phyloP scores from a whole-genome alignment of 2,888 invertebrate genomes.

The Caenorhabditis sp. region DNA sequence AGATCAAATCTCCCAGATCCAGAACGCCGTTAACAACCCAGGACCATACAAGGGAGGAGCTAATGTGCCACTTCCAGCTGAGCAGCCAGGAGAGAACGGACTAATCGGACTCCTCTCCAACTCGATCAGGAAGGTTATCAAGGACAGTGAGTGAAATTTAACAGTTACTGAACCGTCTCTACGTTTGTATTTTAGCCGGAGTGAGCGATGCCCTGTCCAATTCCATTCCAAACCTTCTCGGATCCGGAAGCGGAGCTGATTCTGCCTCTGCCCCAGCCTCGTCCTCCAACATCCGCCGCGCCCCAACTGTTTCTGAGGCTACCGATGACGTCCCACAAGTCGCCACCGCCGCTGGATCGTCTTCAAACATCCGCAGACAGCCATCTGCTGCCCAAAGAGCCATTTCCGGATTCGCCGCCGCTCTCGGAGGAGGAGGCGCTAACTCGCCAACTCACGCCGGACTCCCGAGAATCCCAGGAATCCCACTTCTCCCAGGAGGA shows the following conservation, averaged over 20 bases:
- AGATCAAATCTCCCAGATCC: constrained; percentile 71
- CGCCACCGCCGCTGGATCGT: constrained; percentile 47
- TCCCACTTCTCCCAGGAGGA: constrained; percentile 78
- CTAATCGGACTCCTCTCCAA: constrained; percentile 77
- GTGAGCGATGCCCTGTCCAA: constrained; percentile 78
- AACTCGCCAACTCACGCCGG: constrained; percentile 78
- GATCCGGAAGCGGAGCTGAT: constrained; percentile 48
- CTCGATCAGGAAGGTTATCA: constrained; percentile 78
- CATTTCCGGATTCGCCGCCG: constrained; percentile 85
- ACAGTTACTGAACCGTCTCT: not conserved
- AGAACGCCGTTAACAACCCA: constrained; percentile 70
- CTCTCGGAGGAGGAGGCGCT: constrained; percentile 84
- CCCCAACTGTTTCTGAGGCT: constrained; percentile 49
- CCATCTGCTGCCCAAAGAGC: constrained; percentile 76
- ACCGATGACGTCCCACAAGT: constrained; percentile 57
- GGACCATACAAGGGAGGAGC: constrained; percentile 72
- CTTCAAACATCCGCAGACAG: constrained; percentile 74
- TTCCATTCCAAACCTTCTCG: constrained; percentile 75
- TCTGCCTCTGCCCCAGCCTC: constrained; percentile 43
- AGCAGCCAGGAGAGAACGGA: constrained; percentile 78
- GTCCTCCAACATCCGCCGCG: constrained; percentile 55
- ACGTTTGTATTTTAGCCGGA: constrained; percentile 68
- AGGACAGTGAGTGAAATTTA: constrained; percentile 72
- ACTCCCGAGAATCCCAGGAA: constrained; percentile 78
- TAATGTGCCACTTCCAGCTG: constrained; percentile 74